phyloP scores from a whole-genome alignment of 2,888 invertebrate genomes.

The Tenthredo distinguenda region DNA sequence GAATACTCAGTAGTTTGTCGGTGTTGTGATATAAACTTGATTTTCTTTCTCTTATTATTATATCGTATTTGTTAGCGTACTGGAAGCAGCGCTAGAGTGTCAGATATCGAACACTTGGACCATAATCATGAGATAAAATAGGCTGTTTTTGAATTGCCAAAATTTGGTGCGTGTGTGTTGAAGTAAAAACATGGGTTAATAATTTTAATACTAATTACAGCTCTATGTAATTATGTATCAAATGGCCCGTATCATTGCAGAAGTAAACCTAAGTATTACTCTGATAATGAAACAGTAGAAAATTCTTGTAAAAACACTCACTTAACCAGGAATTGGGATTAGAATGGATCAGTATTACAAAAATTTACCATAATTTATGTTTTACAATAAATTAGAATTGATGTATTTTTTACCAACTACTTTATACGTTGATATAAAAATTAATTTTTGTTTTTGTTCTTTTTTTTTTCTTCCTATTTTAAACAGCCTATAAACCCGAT shows the following conservation, averaged over 20 bases:
- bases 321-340: slow-evolving; percentile 3
- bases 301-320: neutral
- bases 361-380: neutral
- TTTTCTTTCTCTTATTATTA: neutral
- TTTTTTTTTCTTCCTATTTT: neutral
- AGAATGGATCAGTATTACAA: slow-evolving; percentile 27
- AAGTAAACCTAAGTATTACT: neutral
- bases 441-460: neutral
- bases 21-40: slow-evolving; percentile 4
- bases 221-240: neutral
- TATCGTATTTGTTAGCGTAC: neutral
- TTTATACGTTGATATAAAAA: neutral
- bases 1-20: neutral
- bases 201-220: neutral
- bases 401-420: neutral
- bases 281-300: neutral
- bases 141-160: neutral
- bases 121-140: neutral
- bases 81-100: neutral
- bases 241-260: neutral
- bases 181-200: neutral
- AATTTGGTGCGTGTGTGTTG: neutral
- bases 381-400: neutral
- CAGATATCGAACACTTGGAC: slow-evolving; percentile 9
- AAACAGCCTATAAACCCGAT: neutral